A percentile compares a stretch with the other conserved stretches of the same genome.
These are phyloP conservation scores for Sinentomon sp. DNA, from an alignment of 2,888 invertebrate species.

Conservation along the genomic window DNA sequence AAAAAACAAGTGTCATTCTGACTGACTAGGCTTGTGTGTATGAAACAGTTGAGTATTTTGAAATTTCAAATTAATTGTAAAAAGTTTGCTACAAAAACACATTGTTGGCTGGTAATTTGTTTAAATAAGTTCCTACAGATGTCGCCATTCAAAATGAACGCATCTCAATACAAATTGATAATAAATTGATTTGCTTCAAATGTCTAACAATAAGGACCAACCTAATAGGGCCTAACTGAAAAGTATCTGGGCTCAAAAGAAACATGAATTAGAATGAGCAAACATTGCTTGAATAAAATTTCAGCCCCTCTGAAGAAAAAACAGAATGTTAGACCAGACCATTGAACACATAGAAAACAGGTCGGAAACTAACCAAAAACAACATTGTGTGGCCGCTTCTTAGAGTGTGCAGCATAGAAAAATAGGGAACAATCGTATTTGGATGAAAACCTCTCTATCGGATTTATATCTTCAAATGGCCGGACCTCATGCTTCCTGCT, in stretches of 20 bases:
- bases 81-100: too few species aligned
- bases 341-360: not conserved
- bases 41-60: too few species aligned
- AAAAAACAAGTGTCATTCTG: too few species aligned
- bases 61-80: too few species aligned
- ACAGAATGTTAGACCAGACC: not conserved
- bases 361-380: slow-evolving; percentile 33
- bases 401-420: slow-evolving; percentile 66
- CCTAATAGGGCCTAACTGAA: not conserved
- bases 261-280: not conserved
- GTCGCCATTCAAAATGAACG: too few species aligned
- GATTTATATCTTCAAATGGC: slow-evolving; percentile 70
- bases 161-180: too few species aligned
- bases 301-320: not conserved
- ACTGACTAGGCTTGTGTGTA: too few species aligned
- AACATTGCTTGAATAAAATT: slow-evolving; percentile 5
- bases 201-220: too few species aligned
- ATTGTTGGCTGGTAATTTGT: too few species aligned
- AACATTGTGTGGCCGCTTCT: slow-evolving; percentile 80
- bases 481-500: slow-evolving; percentile 60
- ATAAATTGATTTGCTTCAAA: too few species aligned
- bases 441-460: slow-evolving; percentile 37
- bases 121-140: too few species aligned
- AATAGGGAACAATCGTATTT: slow-evolving; percentile 76
- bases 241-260: not conserved